Evolutionary conservation across 2,888 invertebrate species (phyloP).

Genomic region (Ischnus inquisitorius): DNA sequence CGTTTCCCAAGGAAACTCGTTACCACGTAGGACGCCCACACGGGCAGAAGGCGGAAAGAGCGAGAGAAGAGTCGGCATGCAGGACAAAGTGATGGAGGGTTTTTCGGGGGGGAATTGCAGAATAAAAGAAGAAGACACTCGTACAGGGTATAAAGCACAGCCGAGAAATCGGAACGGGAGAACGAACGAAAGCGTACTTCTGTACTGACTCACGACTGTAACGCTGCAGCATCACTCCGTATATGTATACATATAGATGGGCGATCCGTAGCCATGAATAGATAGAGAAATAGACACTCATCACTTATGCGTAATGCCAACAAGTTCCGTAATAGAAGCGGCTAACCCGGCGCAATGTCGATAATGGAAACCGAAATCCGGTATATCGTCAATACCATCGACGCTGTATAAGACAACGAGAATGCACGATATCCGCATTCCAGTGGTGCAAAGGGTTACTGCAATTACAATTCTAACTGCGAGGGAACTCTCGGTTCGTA

Average conservation of each 20-base stretch:
- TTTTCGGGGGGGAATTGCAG: constrained; percentile 14
- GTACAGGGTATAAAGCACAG: too few relatives aligned
- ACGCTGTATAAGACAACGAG: constrained; percentile 47
- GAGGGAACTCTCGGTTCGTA: constrained; percentile 23
- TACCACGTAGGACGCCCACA: constrained; percentile 48
- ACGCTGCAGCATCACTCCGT: neutral
- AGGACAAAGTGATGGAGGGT: constrained; percentile 45
- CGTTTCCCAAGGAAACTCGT: constrained; percentile 68
- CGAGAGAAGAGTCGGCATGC: constrained; percentile 10
- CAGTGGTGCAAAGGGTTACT: constrained; percentile 58
- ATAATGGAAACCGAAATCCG: constrained; percentile 70
- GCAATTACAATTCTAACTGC: constrained; percentile 72
- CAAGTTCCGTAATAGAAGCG: constrained; percentile 19
- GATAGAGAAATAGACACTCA: neutral
- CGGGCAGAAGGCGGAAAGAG: constrained; percentile 21
- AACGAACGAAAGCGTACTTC: constrained; percentile 9
- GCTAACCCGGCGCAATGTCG: constrained; percentile 53
- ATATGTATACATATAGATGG: neutral
- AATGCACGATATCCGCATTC: constrained; percentile 61
- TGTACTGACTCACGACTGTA: constrained; percentile 17
- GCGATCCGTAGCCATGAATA: neutral
- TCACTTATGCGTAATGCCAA: constrained; percentile 4
- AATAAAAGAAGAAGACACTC: neutral
- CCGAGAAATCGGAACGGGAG: constrained; percentile 1
- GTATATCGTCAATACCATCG: constrained; percentile 53